Base-by-base conservation (phyloP, 37 sponge, comb jelly and placozoan genomes). In the Dysidea cf. avara region DNA sequence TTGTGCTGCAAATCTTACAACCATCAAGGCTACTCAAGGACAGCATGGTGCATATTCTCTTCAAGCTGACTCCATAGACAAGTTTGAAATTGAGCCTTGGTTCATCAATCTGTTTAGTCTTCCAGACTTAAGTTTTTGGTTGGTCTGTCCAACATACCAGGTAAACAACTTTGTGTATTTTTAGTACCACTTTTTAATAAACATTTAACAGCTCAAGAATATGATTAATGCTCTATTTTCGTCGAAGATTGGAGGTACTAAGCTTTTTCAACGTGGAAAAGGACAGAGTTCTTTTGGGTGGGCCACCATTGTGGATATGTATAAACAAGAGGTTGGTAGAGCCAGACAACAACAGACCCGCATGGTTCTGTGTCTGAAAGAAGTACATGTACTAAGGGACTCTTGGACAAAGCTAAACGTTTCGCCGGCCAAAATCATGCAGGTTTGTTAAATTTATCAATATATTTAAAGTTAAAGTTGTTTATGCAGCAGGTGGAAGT, bases 401-500 rank as follows among this genome's bases (percentile, higher is more conserved):
- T 18, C 69, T 14, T 68, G 48, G 69, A 68, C 69, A 17, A 68
- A 68, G 14, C 69, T 68, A 4, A 68, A 68, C 21, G 69, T 68
- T 2, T 21, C 52, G 7, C 69, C 69, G 7, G 69, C 69, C 7
- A 68, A 68, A 18, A 35, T 64, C 29, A 64, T 64, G 66, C 66
- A 64, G 66, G 39, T 37, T 35, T 30, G 12, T 7, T 12, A 34
- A n/a, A n/a, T 9, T 18, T 58, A 58, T 58, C 7, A 11, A 11
- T 58, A 11, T 58, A 28, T 11, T 18, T 28, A 7, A 28, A 58
- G 16, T 49, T 18, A 49, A 18, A 18, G 16, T 49, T 49, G 13
- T 58, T 9, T 50, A 24, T 30, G 16, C 64, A 78, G 73, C 81
- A 80, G 36, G 72, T 51, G 26, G 39, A 80, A 12, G 66, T 80